A percentile compares a stretch with the other conserved stretches of the same genome.
Conservation (phyloP, 2,113 vertebrate genomes). For the Oxyura jamaicensis region DNA sequence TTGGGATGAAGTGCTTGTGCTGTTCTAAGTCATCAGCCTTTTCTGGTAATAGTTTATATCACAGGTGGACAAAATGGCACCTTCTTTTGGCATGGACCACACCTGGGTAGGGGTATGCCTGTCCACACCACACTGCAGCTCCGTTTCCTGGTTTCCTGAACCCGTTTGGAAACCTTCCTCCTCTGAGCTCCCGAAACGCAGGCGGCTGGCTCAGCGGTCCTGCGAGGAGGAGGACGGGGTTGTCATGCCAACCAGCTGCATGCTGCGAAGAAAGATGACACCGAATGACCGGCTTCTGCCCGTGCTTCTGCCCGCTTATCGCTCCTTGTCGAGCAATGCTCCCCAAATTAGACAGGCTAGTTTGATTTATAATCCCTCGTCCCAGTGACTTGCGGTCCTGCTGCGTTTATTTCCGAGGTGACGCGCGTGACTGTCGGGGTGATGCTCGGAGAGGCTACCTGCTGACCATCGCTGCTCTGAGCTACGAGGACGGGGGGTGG, state of each 20-base stretch:
- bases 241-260: slow-evolving; percentile 79
- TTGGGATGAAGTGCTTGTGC: no score
- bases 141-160: slow-evolving; percentile 29
- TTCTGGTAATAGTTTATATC: neutral
- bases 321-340: slow-evolving; percentile 42
- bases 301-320: slow-evolving; percentile 66
- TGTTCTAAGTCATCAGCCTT: neutral
- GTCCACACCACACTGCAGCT: neutral
- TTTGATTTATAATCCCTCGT: slow-evolving; percentile 41
- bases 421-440: slow-evolving; percentile 35
- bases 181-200: neutral
- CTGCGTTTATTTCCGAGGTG: slow-evolving; percentile 27
- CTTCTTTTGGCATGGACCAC: neutral
- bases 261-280: slow-evolving; percentile 61
- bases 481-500: slow-evolving; percentile 78
- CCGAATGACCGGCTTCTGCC: slow-evolving; percentile 63
- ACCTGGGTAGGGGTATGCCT: neutral
- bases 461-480: slow-evolving; percentile 82
- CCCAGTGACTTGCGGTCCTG: slow-evolving; percentile 41
- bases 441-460: slow-evolving; percentile 81
- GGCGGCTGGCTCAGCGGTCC: slow-evolving; percentile 51
- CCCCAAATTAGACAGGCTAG: slow-evolving; percentile 56
- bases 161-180: neutral
- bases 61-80: neutral
- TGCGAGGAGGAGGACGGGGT: slow-evolving; percentile 74